A percentile compares a stretch with the other conserved stretches of the same genome.
These are phyloP conservation scores for Nemurella pictetii DNA, from an alignment of 2,888 invertebrate genomes.

Conservation along the genomic window DNA sequence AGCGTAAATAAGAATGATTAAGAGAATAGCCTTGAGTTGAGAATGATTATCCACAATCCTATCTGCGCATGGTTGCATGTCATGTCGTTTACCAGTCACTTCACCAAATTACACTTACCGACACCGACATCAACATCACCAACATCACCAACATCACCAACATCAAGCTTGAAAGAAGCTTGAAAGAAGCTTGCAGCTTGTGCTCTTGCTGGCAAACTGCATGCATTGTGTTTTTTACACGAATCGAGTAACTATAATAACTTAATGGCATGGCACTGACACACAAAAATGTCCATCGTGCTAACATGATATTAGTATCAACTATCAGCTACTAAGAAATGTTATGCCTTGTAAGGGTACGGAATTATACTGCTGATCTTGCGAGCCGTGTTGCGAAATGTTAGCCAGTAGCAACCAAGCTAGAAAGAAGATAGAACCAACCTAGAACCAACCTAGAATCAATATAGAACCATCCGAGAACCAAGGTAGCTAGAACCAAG, in stretches of 20 bases:
- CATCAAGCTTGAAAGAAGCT: too few relatives aligned
- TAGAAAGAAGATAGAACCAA: too few relatives aligned
- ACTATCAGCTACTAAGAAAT: too few relatives aligned
- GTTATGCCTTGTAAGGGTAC: neutral
- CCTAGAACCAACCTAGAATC: too few relatives aligned
- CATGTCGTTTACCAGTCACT: neutral
- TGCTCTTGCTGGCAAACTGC: neutral
- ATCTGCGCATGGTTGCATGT: neutral
- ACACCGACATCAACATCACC: neutral
- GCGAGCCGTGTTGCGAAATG: neutral
- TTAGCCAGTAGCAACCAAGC: neutral
- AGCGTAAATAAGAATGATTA: neutral
- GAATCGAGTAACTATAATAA: neutral
- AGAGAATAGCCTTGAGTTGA: neutral
- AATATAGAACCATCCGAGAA: too few relatives aligned
- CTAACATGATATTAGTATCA: neutral
- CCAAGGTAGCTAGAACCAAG: too few relatives aligned
- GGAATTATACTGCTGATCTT: neutral
- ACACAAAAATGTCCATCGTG: neutral
- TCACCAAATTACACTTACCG: neutral
- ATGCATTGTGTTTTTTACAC: neutral
- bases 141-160: neutral
- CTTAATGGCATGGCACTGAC: neutral
- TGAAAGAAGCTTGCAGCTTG: neutral
- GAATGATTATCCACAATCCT: neutral